Base-by-base conservation (phyloP, 2,888 invertebrate species). In the Hypolimnas misippus region DNA sequence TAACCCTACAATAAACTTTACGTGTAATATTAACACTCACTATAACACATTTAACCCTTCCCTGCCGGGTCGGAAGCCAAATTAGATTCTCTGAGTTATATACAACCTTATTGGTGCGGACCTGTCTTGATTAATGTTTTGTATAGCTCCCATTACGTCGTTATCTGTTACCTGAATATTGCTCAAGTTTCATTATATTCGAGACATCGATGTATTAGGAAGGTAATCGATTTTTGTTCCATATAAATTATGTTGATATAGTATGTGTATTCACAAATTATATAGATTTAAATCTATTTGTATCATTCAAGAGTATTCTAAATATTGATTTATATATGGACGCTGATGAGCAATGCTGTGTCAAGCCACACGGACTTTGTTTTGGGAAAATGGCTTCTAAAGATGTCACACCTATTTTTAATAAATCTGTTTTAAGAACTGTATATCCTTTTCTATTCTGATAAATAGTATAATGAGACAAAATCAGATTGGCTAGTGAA, bases 31-130 rank as follows among this genome's bases (percentile, higher is more conserved):
- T 72, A 72, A 70, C 70, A 72, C 70, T 63, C 66, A 63, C 63
- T 68, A 66, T 70, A 70, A 71, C 69, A 68, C 65, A 66, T 68
- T 72, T 70, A 73, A 73, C 72, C 72, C 72, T 63, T 69, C 63
- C 64, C 67, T 57, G 65, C 63, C 61, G 66, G 65, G 70, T 64
- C 63, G 67, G 46, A 21, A 61, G 67, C 69, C 67, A 72, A 72
- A 73, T 73, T 73, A 73, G 72, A 72, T 73, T 73, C 64, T 31
- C 68, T 70, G 72, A 72, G 72, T 70, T 73, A 73, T 72, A 70
- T 69, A 72, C 69, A 69, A 63, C 72, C 67, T 73, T 72, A 73
- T 73, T 73, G 72, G 73, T 59, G 65, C 57, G 64, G 69, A 70
- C 72, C 67, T 67, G 64, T 55, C 69, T 72, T 73, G 72, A 72